Evolutionary conservation across 2,888 invertebrate species (phyloP).

Genomic region (Cenopis cana): DNA sequence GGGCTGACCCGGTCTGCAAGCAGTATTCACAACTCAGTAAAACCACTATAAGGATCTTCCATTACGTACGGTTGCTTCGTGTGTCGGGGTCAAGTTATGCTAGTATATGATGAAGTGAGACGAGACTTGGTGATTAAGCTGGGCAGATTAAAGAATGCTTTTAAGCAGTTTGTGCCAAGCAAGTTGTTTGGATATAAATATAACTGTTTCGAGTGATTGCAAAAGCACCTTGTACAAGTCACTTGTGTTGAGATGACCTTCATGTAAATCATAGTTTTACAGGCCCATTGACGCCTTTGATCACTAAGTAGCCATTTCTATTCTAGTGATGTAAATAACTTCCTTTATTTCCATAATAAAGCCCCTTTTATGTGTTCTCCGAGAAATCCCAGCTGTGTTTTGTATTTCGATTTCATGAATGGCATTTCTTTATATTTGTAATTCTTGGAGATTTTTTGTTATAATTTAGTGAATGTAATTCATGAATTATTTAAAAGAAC

Average conservation of each 20-base stretch:
- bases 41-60: background rate
- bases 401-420: background rate
- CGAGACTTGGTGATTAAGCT: background rate
- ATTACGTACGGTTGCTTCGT: background rate
- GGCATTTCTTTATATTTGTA: constrained; percentile 11
- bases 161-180: constrained; percentile 8
- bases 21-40: background rate
- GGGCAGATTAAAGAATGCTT: constrained; percentile 34
- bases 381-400: constrained; percentile 13
- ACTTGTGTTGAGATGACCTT: background rate
- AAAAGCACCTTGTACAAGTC: too few relatives aligned
- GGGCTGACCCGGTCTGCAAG: constrained; percentile 24
- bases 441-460: background rate
- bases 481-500: background rate
- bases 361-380: constrained; percentile 29
- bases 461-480: background rate
- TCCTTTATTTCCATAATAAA: constrained; percentile 36
- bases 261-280: constrained; percentile 8
- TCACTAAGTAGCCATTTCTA: constrained; percentile 18
- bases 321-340: constrained; percentile 20
- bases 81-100: background rate
- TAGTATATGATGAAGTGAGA: background rate
- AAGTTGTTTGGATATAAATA: constrained; percentile 2
- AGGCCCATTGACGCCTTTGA: constrained; percentile 8
- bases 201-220: background rate